phyloP scores from a whole-genome alignment of 2,797 vertebrate genomes.

The Arrhamphus sclerolepis region DNA sequence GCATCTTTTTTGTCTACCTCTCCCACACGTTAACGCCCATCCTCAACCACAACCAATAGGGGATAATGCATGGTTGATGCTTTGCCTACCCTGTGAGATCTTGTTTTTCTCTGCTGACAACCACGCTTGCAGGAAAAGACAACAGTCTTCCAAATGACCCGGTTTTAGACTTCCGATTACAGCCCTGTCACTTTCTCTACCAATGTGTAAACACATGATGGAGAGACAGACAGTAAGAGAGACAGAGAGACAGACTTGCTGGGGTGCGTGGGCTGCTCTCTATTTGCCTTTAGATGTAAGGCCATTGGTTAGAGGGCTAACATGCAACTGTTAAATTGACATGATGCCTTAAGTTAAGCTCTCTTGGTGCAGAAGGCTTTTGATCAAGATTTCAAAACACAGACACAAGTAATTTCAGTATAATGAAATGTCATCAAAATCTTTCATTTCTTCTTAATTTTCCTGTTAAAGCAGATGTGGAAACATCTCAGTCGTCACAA shows the following conservation, averaged over 20 bases:
- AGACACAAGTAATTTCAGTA: conserved; percentile 22
- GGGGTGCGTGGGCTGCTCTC: conserved; percentile 55
- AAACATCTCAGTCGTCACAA: conserved; percentile 6
- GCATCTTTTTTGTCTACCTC: conserved; percentile 42
- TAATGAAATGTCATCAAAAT: conserved; percentile 4
- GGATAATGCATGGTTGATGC: conserved; percentile 74
- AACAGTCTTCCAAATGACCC: conserved; percentile 81
- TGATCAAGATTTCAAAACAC: conserved; percentile 32
- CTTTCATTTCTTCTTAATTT: conserved; percentile 3
- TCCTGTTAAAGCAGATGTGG: conserved; percentile 2
- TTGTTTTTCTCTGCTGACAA: conserved; percentile 79
- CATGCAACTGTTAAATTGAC: conserved; percentile 44
- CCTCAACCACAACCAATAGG: conserved; percentile 70
- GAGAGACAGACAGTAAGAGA: conserved; percentile 45
- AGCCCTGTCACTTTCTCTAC: conserved; percentile 77
- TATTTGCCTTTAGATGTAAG: conserved; percentile 57
- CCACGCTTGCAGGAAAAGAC: conserved; percentile 75
- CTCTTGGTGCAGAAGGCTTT: conserved; percentile 32
- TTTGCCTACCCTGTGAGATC: conserved; percentile 67
- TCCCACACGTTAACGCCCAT: conserved; percentile 65
- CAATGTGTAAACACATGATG: conserved; percentile 66
- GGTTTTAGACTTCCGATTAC: conserved; percentile 83
- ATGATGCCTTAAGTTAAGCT: conserved; percentile 48
- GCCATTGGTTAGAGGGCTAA: conserved; percentile 47
- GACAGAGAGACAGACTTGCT: conserved; percentile 35